These are phyloP conservation scores for Tetragnatha versicolor DNA, from an alignment of 1,140 invertebrate genomes.

Conservation along the genomic window DNA sequence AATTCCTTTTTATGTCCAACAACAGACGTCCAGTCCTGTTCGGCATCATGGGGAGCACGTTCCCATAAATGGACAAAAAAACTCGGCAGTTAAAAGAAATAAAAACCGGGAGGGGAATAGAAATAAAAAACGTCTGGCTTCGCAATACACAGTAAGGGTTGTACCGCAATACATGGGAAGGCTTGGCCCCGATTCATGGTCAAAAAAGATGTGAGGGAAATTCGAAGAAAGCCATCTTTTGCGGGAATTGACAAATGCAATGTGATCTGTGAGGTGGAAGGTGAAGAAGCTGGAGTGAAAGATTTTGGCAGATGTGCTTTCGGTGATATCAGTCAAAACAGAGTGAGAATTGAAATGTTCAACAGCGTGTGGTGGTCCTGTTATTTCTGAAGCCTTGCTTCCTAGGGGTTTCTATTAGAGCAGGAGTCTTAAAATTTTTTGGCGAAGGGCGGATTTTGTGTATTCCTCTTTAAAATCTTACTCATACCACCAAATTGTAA, in stretches of 20 bases:
- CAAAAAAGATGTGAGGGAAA: too few relatives aligned
- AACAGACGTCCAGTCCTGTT: conserved; percentile 1
- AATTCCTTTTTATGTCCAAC: conserved; percentile 10
- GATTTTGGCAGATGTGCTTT: not conserved
- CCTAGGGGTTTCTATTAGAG: too few relatives aligned
- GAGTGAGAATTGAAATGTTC: too few relatives aligned
- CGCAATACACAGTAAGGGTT: too few relatives aligned
- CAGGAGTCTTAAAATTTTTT: too few relatives aligned
- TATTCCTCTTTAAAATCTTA: too few relatives aligned
- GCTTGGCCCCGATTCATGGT: too few relatives aligned
- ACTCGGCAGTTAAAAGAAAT: conserved; percentile 16
- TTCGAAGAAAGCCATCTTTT: not conserved
- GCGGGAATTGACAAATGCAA: conserved; percentile 8
- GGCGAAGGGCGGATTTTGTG: too few relatives aligned
- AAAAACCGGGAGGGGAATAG: conserved; percentile 1
- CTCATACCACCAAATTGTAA: too few relatives aligned
- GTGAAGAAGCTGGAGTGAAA: not conserved
- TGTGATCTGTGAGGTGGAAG: not conserved
- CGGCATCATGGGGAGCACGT: conserved; percentile 15
- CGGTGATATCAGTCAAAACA: not conserved
- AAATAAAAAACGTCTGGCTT: too few relatives aligned
- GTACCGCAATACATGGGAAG: too few relatives aligned
- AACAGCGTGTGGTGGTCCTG: not conserved
- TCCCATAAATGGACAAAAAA: conserved; percentile 21
- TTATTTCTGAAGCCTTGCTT: not conserved